These are phyloP conservation scores for Myotis findleyi DNA, from an alignment of 2,797 vertebrate genomes.

Conservation along the genomic window DNA sequence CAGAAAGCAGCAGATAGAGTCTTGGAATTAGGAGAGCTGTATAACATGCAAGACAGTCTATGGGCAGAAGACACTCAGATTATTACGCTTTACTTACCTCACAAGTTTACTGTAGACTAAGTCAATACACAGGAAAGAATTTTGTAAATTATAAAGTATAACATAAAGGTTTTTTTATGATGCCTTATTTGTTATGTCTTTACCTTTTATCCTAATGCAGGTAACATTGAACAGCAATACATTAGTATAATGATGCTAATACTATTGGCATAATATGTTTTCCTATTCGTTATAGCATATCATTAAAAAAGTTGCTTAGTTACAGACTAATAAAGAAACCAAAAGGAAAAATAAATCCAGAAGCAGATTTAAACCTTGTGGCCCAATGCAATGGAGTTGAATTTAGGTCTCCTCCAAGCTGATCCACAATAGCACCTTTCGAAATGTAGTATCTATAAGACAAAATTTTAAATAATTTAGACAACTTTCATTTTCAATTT, in stretches of 20 bases:
- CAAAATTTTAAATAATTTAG: constrained; percentile 66
- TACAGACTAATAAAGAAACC: not conserved
- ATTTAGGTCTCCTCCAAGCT: constrained; percentile 98
- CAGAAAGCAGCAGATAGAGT: not conserved
- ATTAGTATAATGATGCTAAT: constrained; percentile 1
- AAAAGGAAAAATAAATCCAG: not conserved
- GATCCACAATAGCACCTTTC: constrained; percentile 98
- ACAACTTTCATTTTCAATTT: constrained; percentile 59
- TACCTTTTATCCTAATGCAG: constrained; percentile 41
- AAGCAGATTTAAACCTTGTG: constrained; percentile 91
- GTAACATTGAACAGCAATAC: not conserved
- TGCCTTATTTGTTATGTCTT: not conserved
- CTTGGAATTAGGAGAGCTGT: not conserved
- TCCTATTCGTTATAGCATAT: constrained; percentile 5
- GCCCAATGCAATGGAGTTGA: constrained; percentile 99
- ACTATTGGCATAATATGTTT: not conserved
- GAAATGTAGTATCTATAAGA: constrained; percentile 97
- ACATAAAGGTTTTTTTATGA: constrained; percentile 24
- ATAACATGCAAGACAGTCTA: not conserved
- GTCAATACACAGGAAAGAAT: constrained; percentile 18
- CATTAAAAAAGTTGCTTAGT: not conserved
- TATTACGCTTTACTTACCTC: constrained; percentile 22
- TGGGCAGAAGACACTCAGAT: not conserved
- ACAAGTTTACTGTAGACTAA: not conserved
- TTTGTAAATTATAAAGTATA: not conserved